Evolutionary conservation across 2,888 invertebrate genomes (phyloP).

Genomic region (Harmothoe impar): DNA sequence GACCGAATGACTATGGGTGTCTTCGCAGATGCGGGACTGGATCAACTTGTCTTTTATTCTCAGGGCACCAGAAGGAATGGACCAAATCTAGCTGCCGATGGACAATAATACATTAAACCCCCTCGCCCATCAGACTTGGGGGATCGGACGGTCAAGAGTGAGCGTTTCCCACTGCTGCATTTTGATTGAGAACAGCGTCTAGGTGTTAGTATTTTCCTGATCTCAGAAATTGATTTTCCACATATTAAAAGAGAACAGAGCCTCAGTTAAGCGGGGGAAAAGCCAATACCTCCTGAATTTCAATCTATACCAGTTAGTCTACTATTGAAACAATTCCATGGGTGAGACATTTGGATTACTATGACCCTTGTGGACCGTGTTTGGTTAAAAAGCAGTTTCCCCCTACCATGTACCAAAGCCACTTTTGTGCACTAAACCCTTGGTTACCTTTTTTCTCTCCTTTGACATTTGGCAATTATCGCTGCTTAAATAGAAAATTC

Average conservation of each 20-base stretch:
- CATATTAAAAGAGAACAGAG: neutral
- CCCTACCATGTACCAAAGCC: neutral
- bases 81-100: conserved; percentile 31
- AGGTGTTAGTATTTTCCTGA: neutral
- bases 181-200: neutral
- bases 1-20: conserved; percentile 27
- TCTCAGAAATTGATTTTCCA: neutral
- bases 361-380: neutral
- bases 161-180: neutral
- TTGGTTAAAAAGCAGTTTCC: neutral
- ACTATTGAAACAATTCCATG: neutral
- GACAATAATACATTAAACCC: conserved; percentile 12
- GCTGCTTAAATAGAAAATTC: neutral
- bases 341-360: neutral
- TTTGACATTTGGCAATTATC: neutral
- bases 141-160: neutral
- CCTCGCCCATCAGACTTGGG: neutral
- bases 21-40: neutral
- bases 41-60: conserved; percentile 31
- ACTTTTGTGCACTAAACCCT: neutral
- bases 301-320: neutral
- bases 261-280: neutral
- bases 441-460: neutral
- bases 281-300: neutral
- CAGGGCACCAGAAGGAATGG: neutral